Percentiles rank a stretch among this genome's conserved stretches.
phyloP scores from a whole-genome alignment of 2,888 invertebrate species.

The Gari tellinella region DNA sequence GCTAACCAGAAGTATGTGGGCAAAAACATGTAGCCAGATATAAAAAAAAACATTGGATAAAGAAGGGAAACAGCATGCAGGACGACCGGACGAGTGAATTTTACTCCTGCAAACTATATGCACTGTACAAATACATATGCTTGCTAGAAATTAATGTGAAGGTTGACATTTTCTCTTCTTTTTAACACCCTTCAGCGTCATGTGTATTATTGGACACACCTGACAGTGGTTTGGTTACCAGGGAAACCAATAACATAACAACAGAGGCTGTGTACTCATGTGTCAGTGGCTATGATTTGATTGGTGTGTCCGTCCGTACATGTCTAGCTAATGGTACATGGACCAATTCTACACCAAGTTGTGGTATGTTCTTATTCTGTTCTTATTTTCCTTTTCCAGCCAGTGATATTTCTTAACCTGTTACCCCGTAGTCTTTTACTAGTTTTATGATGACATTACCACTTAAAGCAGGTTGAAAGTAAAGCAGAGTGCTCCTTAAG shows the following conservation, averaged over 20 bases:
- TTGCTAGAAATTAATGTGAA: no score
- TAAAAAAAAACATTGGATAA: no score
- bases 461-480: no score
- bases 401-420: background rate
- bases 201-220: constrained; percentile 30
- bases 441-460: no score
- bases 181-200: constrained; percentile 13
- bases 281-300: constrained; percentile 33
- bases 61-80: no score
- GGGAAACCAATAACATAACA: constrained; percentile 33
- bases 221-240: constrained; percentile 28
- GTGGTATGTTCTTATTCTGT: constrained; percentile 32
- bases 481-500: no score
- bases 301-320: constrained; percentile 6
- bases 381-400: background rate
- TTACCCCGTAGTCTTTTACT: no score
- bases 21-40: no score
- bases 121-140: no score
- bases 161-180: background rate
- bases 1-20: no score
- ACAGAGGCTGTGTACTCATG: constrained; percentile 38
- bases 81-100: no score
- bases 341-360: constrained; percentile 30
- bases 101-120: no score
- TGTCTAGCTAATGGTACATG: constrained; percentile 46